Evolutionary conservation across 2,113 vertebrate genomes (phyloP), one percentile per base, ranked within the genome.

Genomic region (Ictalurus furcatus): DNA sequence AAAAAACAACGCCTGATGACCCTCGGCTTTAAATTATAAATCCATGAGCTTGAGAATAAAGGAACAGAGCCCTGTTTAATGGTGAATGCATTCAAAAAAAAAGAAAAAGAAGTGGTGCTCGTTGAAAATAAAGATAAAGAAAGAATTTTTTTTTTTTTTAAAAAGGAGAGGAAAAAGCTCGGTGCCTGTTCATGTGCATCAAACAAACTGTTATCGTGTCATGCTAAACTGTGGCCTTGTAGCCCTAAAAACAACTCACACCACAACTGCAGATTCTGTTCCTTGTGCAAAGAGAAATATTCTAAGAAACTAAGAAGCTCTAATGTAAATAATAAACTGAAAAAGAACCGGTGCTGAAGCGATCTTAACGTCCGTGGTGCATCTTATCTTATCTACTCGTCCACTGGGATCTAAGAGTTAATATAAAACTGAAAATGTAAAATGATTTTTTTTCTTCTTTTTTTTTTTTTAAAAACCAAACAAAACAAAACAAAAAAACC

Each of bases 341-440:
- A 87, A 89, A 85, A 81, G 14, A 73, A 30, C 48, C 48, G 52
- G 59, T 52, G 85, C 9, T 85, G 80, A 90, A 86, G 87, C 79
- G 40, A 71, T 48, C n/a, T 25, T 85, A 59, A 37, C 54, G 40
- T 40, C 14, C 28, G 78, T 71, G 84, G 86, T 85, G 80, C 86
- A n/a, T 67, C 81, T 87, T 58, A 89, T 40, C 21, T 14, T 48
- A 88, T 56, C 16, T 16, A 89, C 81, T 85, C 69, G 65, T 88
- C 80, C 58, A 82, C 83, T 86, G 83, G 69, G 48, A 71, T 58
- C 86, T 88, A 88, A 44, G 21, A 0, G 69, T 80, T 81, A 54
- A 34, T 85, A 74, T 34, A 85, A 78, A 90, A 84, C 40, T 85
- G 58, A 78, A 85, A 88, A 87, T 63, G 84, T 58, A 87, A 90